Evolutionary conservation across 2,113 vertebrate species (phyloP).

Genomic region (Eudyptes chrysolophus): DNA sequence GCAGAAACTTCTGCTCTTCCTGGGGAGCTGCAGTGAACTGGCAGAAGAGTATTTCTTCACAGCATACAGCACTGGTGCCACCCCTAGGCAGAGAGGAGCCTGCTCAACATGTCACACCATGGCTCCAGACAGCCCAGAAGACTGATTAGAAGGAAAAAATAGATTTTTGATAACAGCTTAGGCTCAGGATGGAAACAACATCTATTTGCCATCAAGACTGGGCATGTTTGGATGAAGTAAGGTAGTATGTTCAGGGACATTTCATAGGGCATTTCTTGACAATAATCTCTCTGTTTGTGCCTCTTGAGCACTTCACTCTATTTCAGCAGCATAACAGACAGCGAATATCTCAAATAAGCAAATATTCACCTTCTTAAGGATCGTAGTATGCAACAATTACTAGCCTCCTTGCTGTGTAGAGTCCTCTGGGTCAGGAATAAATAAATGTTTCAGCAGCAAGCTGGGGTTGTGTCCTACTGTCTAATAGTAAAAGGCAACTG

Average conservation of each 20-base stretch:
- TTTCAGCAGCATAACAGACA: background rate
- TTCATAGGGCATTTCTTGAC: background rate
- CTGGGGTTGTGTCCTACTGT: background rate
- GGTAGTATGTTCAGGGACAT: background rate
- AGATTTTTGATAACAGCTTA: background rate
- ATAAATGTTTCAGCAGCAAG: background rate
- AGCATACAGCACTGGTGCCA: accelerated
- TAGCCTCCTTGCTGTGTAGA: background rate
- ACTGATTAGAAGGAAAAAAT: background rate
- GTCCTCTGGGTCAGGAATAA: background rate
- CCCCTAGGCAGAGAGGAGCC: accelerated
- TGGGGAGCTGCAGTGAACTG: background rate
- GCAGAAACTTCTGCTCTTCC: background rate
- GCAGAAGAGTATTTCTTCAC: background rate
- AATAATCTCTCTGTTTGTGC: background rate
- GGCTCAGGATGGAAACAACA: accelerated
- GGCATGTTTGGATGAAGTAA: background rate
- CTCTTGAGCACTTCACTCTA: background rate
- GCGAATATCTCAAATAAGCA: background rate
- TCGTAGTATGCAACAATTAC: background rate
- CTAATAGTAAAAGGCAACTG: background rate
- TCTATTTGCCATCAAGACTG: background rate
- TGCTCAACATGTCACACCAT: background rate
- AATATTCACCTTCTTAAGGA: background rate
- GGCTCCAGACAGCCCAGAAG: background rate